Evolutionary conservation across 2,888 invertebrate genomes (phyloP).

Genomic region (Dexiosoma caninum): DNA sequence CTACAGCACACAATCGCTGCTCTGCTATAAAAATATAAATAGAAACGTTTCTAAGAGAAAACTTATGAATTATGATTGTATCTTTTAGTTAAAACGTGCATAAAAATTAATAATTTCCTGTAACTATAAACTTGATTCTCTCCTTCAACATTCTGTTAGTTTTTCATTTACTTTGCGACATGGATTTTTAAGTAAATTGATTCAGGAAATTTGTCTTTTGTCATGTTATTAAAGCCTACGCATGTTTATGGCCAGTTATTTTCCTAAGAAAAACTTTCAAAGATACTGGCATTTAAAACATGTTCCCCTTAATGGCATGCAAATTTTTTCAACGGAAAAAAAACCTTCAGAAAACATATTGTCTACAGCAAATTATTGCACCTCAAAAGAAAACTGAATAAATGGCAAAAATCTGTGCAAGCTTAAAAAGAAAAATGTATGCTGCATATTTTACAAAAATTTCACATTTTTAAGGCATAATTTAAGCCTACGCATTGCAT

Average conservation of each 20-base stretch:
- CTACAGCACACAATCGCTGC: too few species aligned
- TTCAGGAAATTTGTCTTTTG: constrained; percentile 63
- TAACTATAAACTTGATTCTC: neutral
- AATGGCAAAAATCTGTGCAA: constrained; percentile 3
- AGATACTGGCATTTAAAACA: constrained; percentile 49
- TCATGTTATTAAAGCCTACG: constrained; percentile 64
- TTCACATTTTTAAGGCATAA: constrained; percentile 48
- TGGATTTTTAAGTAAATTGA: constrained; percentile 37
- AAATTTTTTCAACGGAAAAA: constrained; percentile 47
- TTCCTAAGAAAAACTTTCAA: constrained; percentile 21
- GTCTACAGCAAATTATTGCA: constrained; percentile 54
- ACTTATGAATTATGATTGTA: neutral
- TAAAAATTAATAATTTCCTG: constrained; percentile 34
- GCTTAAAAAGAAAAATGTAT: constrained; percentile 4
- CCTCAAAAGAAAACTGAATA: constrained; percentile 2
- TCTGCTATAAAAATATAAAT: too few species aligned
- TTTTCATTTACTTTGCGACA: constrained; percentile 30
- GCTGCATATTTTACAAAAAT: constrained; percentile 48
- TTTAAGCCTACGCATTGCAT: constrained; percentile 55
- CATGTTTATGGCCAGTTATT: constrained; percentile 54
- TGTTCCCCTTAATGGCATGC: constrained; percentile 55
- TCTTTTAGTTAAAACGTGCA: neutral
- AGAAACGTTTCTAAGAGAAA: too few species aligned
- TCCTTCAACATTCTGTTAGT: neutral
- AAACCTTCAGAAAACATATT: constrained; percentile 16